Evolutionary conservation across 1,140 invertebrate species (phyloP).

Genomic region (Drosophila hydei): DNA sequence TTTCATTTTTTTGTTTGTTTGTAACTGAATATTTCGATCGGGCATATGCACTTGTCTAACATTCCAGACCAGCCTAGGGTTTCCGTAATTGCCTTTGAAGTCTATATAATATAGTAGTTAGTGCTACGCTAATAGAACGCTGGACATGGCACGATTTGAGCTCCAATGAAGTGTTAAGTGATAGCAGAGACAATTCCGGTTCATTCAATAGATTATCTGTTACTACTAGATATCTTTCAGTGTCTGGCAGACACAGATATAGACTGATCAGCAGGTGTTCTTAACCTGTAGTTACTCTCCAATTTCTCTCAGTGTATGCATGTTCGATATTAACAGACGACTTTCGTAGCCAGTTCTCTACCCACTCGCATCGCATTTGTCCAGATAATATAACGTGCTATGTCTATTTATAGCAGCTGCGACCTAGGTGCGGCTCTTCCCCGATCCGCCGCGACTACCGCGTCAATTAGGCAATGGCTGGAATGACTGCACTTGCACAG

Average conservation of each 20-base stretch:
- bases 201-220: neutral
- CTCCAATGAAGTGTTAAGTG: neutral
- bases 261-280: neutral
- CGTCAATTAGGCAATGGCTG: slow-evolving; percentile 50
- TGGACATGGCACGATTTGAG: neutral
- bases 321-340: neutral
- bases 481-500: slow-evolving; percentile 45
- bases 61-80: neutral
- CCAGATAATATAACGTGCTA: slow-evolving; percentile 50
- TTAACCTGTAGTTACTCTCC: neutral
- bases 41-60: slow-evolving; percentile 10
- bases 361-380: slow-evolving; percentile 21
- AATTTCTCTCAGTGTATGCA: slow-evolving; percentile 19
- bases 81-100: slow-evolving; percentile 1
- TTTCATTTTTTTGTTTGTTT: neutral
- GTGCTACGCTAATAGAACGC: neutral
- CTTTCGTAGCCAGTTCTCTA: neutral
- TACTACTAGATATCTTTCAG: neutral
- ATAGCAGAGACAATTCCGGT: neutral
- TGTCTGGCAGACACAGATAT: neutral
- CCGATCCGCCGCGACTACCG: slow-evolving; percentile 7
- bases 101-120: neutral
- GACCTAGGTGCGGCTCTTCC: slow-evolving; percentile 48
- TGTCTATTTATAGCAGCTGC: slow-evolving; percentile 64
- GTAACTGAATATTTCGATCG: slow-evolving; percentile 31